Conservation (phyloP, 2,113 vertebrate genomes). For the Syrrhaptes paradoxus region DNA sequence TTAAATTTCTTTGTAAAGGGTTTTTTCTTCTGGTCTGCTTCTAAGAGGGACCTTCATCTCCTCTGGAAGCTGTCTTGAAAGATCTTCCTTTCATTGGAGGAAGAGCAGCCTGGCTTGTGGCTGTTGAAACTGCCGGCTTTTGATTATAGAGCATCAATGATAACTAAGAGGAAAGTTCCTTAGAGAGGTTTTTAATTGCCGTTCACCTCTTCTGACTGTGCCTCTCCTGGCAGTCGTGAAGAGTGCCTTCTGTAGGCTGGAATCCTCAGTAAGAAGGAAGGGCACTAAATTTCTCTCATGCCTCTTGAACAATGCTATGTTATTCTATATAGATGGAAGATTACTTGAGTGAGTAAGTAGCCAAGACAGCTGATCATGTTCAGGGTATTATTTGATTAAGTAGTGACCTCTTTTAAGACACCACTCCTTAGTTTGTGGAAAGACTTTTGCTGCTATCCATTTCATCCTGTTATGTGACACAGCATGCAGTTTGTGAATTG, state of each 20-base stretch:
- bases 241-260: neutral
- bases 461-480: neutral
- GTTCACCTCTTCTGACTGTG: neutral
- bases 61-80: neutral
- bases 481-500: neutral
- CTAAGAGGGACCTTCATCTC: neutral
- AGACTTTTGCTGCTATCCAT: neutral
- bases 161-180: neutral
- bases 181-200: neutral
- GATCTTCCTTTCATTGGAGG: neutral
- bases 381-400: neutral
- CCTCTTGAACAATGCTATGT: neutral
- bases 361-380: neutral
- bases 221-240: neutral
- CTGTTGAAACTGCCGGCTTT: neutral
- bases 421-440: neutral
- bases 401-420: neutral
- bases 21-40: neutral
- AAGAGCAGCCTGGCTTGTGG: neutral
- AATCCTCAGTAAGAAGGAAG: neutral
- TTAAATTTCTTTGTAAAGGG: neutral
- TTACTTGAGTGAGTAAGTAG: neutral
- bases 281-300: neutral
- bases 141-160: neutral
- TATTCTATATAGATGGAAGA: neutral